Evolutionary conservation across 1,140 invertebrate species (phyloP).

Genomic region (Drosophila seguyi): DNA sequence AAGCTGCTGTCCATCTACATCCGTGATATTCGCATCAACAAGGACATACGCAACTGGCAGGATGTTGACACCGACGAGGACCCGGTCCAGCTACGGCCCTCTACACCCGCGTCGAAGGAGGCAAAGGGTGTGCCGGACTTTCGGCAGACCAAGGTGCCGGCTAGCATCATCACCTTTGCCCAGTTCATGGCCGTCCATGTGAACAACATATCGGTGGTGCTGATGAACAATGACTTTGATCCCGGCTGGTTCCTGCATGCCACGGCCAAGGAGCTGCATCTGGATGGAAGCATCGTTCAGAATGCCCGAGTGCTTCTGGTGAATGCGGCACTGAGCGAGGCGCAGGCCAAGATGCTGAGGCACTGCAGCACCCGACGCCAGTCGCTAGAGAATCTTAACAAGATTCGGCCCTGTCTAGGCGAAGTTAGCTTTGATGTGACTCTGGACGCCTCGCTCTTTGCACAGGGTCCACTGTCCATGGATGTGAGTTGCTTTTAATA

Average conservation of each 20-base stretch:
- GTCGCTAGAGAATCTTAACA: constrained; percentile 78
- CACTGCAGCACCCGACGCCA: constrained; percentile 82
- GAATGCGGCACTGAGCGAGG: constrained; percentile 88
- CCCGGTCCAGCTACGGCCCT: constrained; percentile 68
- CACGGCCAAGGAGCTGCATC: constrained; percentile 90
- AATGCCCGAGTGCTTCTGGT: constrained; percentile 90
- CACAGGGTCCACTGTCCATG: constrained; percentile 91
- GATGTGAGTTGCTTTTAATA: constrained; percentile 87
- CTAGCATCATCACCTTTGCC: constrained; percentile 92
- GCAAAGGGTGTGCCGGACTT: constrained; percentile 88
- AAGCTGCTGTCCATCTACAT: constrained; percentile 94
- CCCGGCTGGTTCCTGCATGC: constrained; percentile 92
- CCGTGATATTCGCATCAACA: constrained; percentile 93
- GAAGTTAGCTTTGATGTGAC: constrained; percentile 91
- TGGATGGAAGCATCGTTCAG: constrained; percentile 91
- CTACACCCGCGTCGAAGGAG: constrained; percentile 43
- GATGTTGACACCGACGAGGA: constrained; percentile 50
- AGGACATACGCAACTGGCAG: constrained; percentile 88
- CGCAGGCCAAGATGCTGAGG: constrained; percentile 85
- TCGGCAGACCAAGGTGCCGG: constrained; percentile 90
- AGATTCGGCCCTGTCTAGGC: constrained; percentile 87
- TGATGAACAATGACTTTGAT: constrained; percentile 87
- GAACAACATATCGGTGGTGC: constrained; percentile 91
- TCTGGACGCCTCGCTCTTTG: constrained; percentile 90
- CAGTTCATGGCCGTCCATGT: constrained; percentile 96